phyloP scores from a whole-genome alignment of 2,888 invertebrate species.

The Sthenelais limicola region DNA sequence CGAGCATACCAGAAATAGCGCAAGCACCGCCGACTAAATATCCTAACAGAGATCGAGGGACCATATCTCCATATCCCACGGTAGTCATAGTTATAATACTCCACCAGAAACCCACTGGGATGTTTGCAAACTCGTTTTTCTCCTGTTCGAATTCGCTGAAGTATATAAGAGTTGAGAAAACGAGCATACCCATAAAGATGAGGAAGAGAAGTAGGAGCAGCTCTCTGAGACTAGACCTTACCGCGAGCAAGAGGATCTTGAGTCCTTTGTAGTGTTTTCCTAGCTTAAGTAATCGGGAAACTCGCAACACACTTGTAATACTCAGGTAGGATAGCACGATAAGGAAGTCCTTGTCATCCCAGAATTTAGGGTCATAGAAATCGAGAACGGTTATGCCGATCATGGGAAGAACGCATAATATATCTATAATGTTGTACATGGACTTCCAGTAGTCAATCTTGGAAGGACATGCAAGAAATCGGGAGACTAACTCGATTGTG shows the following conservation, averaged over 20 bases:
- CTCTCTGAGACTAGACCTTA: slow-evolving; percentile 38
- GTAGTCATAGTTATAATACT: slow-evolving; percentile 48
- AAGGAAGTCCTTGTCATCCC: slow-evolving; percentile 31
- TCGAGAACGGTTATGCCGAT: slow-evolving; percentile 18
- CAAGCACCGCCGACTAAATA: slow-evolving; percentile 45
- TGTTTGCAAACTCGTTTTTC: slow-evolving; percentile 29
- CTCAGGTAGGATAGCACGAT: slow-evolving; percentile 40
- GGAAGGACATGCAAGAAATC: slow-evolving; percentile 44
- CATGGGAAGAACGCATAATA: slow-evolving; percentile 48
- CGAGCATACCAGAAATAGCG: slow-evolving; percentile 42
- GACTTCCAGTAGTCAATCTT: slow-evolving; percentile 40
- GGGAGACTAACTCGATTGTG: slow-evolving; percentile 31
- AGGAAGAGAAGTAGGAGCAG: slow-evolving; percentile 45
- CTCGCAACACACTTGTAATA: slow-evolving; percentile 44
- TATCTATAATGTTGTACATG: slow-evolving; percentile 44
- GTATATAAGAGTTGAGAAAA: slow-evolving; percentile 46
- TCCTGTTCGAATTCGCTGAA: slow-evolving; percentile 44
- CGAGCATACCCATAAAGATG: slow-evolving; percentile 46
- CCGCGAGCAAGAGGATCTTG: slow-evolving; percentile 44
- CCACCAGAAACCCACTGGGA: slow-evolving; percentile 48
- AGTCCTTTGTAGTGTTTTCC: slow-evolving; percentile 43
- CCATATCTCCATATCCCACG: slow-evolving; percentile 47
- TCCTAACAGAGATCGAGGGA: slow-evolving; percentile 37
- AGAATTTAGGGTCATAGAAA: background rate
- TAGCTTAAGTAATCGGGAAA: slow-evolving; percentile 44